Base-by-base conservation (phyloP, 2,113 vertebrate species). In the Ammospiza caudacuta region DNA sequence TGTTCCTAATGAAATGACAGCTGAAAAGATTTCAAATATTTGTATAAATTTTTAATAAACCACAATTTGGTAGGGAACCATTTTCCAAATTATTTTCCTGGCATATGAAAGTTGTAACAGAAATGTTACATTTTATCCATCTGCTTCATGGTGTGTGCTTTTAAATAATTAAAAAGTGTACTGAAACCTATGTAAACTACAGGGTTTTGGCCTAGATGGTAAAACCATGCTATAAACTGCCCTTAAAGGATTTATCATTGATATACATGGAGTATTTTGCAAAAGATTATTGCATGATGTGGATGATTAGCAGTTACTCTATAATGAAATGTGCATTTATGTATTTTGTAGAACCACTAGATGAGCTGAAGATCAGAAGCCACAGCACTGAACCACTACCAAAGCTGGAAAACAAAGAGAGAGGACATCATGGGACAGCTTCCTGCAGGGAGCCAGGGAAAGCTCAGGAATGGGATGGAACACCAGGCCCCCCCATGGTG, bases 381-480 rank as follows among this genome's bases (percentile, higher is more conserved):
- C 97, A 98, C 97, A 98, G 98, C 97, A 98, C 98, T 37, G 99
- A 99, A 91, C 98, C 98, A 54, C 97, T 99, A 93, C 98, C 99
- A 97, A 98, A 99, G 95, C 92, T 98, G 92, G 98, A 98, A 97
- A 98, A 97, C 93, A 99, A 98, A 95, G 98, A 99, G 49, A 96
- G 98, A 96, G 97, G 94, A 97, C 98, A 98, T 78, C 97, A 98
- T 0, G 98, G 97, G 95, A 76, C 97, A 61, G 94, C 98, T 91
- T 97, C 98, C 75, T 97, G 97, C 46, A 98, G 98, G 92, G 99
- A 99, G 96, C 97, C 98, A 84, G 95, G 98, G 81, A 99, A 99
- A 99, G 98, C 99, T 98, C 99, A 99, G 94, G 99, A 99, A 97
- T 98, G 98, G 98, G 99, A 99, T 28, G 98, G 98, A 94, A 98